Percentiles rank a stretch among this genome's conserved stretches.
phyloP scores from a whole-genome alignment of 2,797 vertebrate species.

The Eurystomus glaucurus region DNA sequence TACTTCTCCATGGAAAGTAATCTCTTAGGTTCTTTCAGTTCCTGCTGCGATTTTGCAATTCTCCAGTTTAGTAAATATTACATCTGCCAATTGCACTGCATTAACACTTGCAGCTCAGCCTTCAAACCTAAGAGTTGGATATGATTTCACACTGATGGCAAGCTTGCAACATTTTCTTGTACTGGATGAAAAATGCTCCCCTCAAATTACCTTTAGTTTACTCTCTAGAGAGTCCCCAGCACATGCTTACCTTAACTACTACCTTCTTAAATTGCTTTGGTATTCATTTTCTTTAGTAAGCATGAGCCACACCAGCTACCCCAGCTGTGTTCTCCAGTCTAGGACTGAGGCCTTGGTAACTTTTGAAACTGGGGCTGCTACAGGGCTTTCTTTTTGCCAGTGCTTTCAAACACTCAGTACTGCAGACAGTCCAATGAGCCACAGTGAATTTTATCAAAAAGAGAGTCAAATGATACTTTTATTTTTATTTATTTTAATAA shows the following conservation, averaged over 20 bases:
- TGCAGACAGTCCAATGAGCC: not conserved
- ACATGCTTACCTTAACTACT: not conserved
- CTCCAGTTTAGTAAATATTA: conserved; percentile 25
- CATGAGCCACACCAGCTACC: not conserved
- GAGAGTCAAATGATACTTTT: not conserved
- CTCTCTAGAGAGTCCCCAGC: not conserved
- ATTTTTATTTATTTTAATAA: not conserved
- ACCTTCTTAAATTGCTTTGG: not conserved
- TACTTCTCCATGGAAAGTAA: not conserved
- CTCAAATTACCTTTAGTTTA: conserved; percentile 23
- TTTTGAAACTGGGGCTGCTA: not conserved
- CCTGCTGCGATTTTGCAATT: conserved; percentile 30
- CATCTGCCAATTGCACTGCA: not conserved
- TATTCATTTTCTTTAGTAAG: not conserved
- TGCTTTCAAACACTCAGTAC: not conserved
- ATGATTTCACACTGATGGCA: conserved; percentile 21
- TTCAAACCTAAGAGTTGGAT: conserved; percentile 1
- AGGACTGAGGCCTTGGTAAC: fast-evolving
- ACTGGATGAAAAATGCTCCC: not conserved
- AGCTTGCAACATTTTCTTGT: not conserved
- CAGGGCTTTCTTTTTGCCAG: not conserved
- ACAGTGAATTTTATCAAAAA: not conserved
- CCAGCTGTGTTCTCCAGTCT: not conserved
- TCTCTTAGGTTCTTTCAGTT: conserved; percentile 7
- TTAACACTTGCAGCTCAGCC: conserved; percentile 13